Conservation (phyloP, 2,797 vertebrate genomes). For the Amphiprion clarkii region DNA sequence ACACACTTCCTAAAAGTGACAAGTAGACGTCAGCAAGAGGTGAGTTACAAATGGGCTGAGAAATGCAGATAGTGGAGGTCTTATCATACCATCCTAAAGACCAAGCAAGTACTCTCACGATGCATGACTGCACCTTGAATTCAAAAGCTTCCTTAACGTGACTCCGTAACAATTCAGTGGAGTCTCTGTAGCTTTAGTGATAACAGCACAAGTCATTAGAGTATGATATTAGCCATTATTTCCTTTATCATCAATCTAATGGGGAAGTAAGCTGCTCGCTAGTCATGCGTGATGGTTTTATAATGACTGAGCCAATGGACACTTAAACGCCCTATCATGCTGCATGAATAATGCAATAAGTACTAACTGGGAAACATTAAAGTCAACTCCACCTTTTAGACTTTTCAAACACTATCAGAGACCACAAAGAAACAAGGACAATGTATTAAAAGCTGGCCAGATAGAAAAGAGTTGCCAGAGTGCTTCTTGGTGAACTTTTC, state of each 20-base stretch:
- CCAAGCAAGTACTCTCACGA: slow-evolving; percentile 5
- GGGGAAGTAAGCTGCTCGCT: slow-evolving; percentile 46
- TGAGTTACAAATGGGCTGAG: slow-evolving; percentile 1
- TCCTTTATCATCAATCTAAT: slow-evolving; percentile 62
- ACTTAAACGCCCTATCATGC: slow-evolving; percentile 51
- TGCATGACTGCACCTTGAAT: slow-evolving; percentile 27
- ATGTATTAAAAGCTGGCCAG: slow-evolving; percentile 14
- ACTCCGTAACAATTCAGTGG: slow-evolving; percentile 20
- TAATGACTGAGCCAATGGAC: slow-evolving; percentile 52
- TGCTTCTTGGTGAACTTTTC: not conserved
- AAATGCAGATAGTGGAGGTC: not conserved
- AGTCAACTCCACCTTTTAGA: slow-evolving; percentile 8
- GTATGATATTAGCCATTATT: slow-evolving; percentile 64
- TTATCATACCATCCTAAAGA: not conserved
- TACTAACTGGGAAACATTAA: slow-evolving; percentile 41
- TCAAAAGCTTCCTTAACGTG: slow-evolving; percentile 15
- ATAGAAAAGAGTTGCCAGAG: slow-evolving; percentile 1
- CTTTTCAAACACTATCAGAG: slow-evolving; percentile 11
- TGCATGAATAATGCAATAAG: slow-evolving; percentile 64
- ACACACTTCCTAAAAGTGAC: slow-evolving; percentile 71
- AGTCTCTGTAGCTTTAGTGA: slow-evolving; percentile 19
- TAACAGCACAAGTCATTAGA: slow-evolving; percentile 60
- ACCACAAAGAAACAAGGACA: slow-evolving; percentile 7
- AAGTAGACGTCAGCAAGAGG: slow-evolving; percentile 10
- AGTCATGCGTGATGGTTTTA: slow-evolving; percentile 57